These are phyloP conservation scores for Lipotes vexillifer DNA, from an alignment of 2,113 vertebrate genomes.

Conservation along the genomic window DNA sequence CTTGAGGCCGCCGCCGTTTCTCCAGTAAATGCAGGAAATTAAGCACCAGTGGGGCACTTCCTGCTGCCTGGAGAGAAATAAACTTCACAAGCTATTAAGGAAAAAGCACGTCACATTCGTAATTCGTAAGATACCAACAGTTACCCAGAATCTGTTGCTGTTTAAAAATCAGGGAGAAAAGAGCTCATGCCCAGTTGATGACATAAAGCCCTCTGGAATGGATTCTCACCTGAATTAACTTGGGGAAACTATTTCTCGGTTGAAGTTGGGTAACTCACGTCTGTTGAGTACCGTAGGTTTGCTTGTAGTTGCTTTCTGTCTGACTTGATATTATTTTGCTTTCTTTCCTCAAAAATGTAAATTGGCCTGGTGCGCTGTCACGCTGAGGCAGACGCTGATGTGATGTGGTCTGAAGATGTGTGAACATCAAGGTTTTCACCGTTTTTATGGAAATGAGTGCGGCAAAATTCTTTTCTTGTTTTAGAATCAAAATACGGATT, in stretches of 20 bases:
- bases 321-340: background rate
- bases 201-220: background rate
- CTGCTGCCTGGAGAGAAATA: background rate
- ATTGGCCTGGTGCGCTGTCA: background rate
- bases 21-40: background rate
- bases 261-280: background rate
- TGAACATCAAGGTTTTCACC: background rate
- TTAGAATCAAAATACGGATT: slow-evolving; percentile 5
- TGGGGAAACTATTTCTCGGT: background rate
- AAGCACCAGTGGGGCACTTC: background rate
- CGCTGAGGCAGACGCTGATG: background rate
- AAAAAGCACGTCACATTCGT: background rate
- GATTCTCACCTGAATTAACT: background rate
- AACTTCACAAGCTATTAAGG: background rate
- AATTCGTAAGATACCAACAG: background rate
- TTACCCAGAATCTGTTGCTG: background rate
- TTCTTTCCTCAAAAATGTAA: background rate
- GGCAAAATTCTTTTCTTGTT: background rate
- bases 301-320: background rate
- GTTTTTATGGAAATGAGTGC: background rate
- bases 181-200: background rate
- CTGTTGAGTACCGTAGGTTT: background rate
- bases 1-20: background rate
- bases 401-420: background rate
- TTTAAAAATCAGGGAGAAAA: background rate